Conservation (phyloP, 2,888 invertebrate genomes). For the Synanthedon andrenaeformis region DNA sequence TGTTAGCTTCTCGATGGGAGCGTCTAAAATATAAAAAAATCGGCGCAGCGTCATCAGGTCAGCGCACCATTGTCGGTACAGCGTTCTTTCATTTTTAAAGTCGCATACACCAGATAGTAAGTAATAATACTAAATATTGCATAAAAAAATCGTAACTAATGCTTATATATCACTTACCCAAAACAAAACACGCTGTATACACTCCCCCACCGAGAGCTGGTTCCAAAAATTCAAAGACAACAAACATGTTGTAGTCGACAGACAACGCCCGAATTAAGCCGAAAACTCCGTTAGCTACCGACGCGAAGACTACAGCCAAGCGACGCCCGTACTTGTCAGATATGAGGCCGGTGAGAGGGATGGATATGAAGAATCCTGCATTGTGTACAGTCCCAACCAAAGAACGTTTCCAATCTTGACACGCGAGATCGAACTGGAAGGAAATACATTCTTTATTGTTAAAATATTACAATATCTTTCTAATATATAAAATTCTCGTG, state of each 20-base stretch:
- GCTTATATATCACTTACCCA: conserved; percentile 49
- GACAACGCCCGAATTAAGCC: conserved; percentile 71
- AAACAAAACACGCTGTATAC: conserved; percentile 72
- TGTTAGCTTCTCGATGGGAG: no score
- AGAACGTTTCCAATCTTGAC: conserved; percentile 80
- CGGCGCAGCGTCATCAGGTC: no score
- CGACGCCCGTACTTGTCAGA: conserved; percentile 78
- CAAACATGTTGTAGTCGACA: conserved; percentile 69
- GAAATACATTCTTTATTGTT: conserved; percentile 3
- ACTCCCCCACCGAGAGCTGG: conserved; percentile 70
- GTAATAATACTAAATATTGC: no score
- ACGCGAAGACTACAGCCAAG: conserved; percentile 68
- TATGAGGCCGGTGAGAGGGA: conserved; percentile 77
- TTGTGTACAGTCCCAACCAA: conserved; percentile 81
- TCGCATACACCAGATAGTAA: no score
- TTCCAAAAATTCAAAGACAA: conserved; percentile 71
- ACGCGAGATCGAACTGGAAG: conserved; percentile 75
- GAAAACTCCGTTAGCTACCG: conserved; percentile 65
- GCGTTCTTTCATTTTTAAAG: no score
- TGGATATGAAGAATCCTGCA: conserved; percentile 78
- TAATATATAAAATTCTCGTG: no score
- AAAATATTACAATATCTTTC: no score
- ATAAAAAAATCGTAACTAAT: no score
- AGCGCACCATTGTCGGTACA: no score
- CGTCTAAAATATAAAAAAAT: no score